Evolutionary conservation across 1,140 invertebrate genomes (phyloP), one percentile per base, ranked within the genome.

Genomic region (Kradibia gibbosae): DNA sequence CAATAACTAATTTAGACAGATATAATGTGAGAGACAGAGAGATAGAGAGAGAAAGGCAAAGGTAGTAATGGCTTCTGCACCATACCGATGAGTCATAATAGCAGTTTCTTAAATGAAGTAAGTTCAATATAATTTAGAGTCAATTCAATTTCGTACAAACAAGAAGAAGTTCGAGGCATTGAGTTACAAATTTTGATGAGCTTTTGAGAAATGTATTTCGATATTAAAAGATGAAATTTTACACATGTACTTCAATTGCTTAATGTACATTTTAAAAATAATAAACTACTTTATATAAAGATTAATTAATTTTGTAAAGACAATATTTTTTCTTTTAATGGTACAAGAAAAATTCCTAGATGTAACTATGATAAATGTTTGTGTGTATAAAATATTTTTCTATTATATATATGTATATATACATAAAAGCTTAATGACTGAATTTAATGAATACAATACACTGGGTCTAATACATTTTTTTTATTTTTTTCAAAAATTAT

Each of bases 121-220:
- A 7, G 36, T 39, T 67, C 62, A 39, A 67, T 67, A 67, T 67
- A 67, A 67, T 39, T 67, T 67, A 5, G 3, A 39, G 62, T 39
- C 39, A 36, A 67, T 67, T 67, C 22, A 67, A 67, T 67, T 67
- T 22, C 28, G n/a, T 10, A 22, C 34, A 39, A 67, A 67, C 36
- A 67, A 67, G 36, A 10, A 39, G 17, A n/a, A 53, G 50, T 53
- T 67, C 7, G 7, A n/a, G 13, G 36, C 20, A 11, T 39, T 22
- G 3, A n/a, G 34, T 67, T 67, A 67, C 62, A 67, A 39, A 67
- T 67, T 39, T 67, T 39, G 34, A 39, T 67, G 62, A 67, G 62
- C 17, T 36, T 34, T 22, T 39, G 36, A 22, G 34, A 67, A n/a
- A 36, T 36, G 17, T 67, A 65, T 39, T 39, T 67, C 39, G 20